Evolutionary conservation across 2,113 vertebrate genomes (phyloP).

Genomic region (Gymnogyps californianus): DNA sequence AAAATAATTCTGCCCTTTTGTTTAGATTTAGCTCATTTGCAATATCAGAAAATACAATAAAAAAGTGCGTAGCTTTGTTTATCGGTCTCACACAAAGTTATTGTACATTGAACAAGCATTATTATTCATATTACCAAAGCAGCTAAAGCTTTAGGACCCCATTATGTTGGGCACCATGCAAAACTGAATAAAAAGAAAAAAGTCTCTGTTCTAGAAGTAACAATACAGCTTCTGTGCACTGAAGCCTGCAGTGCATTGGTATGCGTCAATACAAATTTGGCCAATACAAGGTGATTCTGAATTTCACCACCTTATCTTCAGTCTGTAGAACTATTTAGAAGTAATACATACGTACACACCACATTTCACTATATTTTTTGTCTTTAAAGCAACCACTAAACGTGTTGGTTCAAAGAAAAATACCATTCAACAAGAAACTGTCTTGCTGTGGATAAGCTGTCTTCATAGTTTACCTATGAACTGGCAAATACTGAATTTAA

Average conservation of each 20-base stretch:
- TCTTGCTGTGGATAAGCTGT: not conserved
- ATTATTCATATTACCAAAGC: not conserved
- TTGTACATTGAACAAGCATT: not conserved
- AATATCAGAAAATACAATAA: not conserved
- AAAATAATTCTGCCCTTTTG: not conserved
- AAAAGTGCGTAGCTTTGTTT: not conserved
- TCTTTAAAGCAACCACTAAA: not conserved
- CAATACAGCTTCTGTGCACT: not conserved
- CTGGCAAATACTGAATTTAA: not conserved
- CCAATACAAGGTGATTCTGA: not conserved
- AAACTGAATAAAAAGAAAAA: not conserved
- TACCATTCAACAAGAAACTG: not conserved
- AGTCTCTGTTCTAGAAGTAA: not conserved
- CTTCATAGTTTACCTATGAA: not conserved
- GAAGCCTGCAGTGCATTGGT: not conserved
- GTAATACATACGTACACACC: accelerated
- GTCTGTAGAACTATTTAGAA: not conserved
- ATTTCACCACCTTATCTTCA: not conserved
- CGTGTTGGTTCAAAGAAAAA: not conserved
- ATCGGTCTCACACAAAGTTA: not conserved
- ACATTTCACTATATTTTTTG: not conserved
- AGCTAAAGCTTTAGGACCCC: not conserved
- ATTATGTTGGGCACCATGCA: not conserved
- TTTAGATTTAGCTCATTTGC: not conserved
- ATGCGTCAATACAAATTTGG: accelerated